Base-by-base conservation (phyloP, 2,888 invertebrate species). In the Aspidapion aeneum region DNA sequence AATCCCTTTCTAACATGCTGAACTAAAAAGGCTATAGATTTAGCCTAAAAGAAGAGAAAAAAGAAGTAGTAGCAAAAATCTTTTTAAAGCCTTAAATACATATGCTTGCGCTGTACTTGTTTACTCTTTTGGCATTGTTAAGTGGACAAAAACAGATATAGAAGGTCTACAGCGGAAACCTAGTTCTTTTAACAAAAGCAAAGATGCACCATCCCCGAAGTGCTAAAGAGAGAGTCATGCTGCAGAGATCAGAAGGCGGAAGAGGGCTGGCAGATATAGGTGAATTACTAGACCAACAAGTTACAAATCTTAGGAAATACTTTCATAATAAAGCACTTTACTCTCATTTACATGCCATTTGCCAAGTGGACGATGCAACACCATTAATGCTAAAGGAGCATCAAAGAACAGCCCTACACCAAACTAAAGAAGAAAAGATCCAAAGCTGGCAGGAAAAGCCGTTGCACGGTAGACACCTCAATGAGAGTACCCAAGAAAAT, bases 401-500 rank as follows among this genome's bases (percentile, higher is more conserved):
- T 3, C 21, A 56, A 18, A 9, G 3, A 17, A 5, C 5, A 21
- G n/a, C 3, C 5, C 56, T 12, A 5, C 19, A 56, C 21, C 18
- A 21, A 3, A 56, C 9, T n/a, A 21, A 56, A 5, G 18, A 56
- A 5, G 56, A 56, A 9, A 56, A 56, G n/a, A 9, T 56, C 3
- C 56, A 56, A 21, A 56, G 5, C 17, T 56, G 64, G 64, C 21
- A 2, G 22, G 22, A 55, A 9, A 65, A 60, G 12, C 48, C 60
- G 3, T 57, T 60, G 1, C 65, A 65, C 55, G 56, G 65, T 1
- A 63, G 63, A 35, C 60, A 65, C 54, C 22, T 51, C 2, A 54
- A 65, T 20, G 60, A 65, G 18, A 52, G 60, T 18, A 18, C 20
- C 16, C 63, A 60, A 20, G 35, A 52, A 1, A 18, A 64, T 49